Conservation (phyloP, 2,888 invertebrate species). For the Eustalomyia histrio region DNA sequence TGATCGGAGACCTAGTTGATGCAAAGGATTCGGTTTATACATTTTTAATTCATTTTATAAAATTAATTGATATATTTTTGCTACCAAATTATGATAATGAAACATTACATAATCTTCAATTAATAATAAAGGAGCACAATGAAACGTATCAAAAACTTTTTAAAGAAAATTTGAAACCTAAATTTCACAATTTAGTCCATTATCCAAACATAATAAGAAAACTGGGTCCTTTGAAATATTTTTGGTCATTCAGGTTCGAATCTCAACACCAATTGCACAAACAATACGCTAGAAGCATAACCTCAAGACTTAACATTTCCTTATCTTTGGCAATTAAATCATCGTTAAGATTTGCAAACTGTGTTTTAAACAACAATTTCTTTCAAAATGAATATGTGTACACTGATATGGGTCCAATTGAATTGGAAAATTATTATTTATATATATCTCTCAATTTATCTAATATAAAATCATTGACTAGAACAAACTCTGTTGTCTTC, state of each 20-base stretch:
- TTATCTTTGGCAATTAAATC: conserved; percentile 58
- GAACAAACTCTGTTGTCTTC: conserved; percentile 16
- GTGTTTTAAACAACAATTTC: conserved; percentile 38
- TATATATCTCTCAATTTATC: conserved; percentile 13
- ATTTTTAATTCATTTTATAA: conserved; percentile 37
- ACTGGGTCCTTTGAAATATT: conserved; percentile 48
- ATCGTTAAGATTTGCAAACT: conserved; percentile 52
- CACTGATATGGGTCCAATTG: conserved; percentile 29
- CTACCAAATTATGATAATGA: conserved; percentile 44
- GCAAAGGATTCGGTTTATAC: conserved; percentile 38
- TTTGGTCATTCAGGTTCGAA: conserved; percentile 58
- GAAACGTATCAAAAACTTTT: conserved; percentile 42
- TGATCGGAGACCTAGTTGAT: conserved; percentile 53
- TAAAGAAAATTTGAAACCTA: conserved; percentile 55
- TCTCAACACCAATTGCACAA: conserved; percentile 58
- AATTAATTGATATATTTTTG: conserved; percentile 50
- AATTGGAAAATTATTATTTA: conserved; percentile 37
- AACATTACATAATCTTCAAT: conserved; percentile 25
- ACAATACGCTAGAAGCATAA: conserved; percentile 49
- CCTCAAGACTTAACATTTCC: conserved; percentile 57
- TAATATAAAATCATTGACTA: too few relatives aligned
- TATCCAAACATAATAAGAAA: conserved; percentile 43
- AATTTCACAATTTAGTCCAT: conserved; percentile 55
- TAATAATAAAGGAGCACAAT: conserved; percentile 50
- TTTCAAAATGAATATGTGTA: conserved; percentile 44